Conservation (phyloP, 2,797 vertebrate genomes). For the Anguilla megastoma region DNA sequence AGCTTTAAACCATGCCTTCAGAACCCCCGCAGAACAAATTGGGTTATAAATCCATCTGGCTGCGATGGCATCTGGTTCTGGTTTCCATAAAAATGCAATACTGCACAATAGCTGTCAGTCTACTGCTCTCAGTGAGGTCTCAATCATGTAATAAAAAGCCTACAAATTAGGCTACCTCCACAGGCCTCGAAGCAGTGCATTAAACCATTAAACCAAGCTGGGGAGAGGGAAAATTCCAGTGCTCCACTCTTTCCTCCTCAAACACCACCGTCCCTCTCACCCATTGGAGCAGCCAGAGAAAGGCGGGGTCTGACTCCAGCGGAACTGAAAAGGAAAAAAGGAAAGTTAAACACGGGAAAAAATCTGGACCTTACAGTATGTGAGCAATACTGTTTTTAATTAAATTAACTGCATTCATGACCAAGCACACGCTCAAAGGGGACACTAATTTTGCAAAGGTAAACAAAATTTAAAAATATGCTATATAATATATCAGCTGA, state of each 20-base stretch:
- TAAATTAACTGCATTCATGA: too few species aligned
- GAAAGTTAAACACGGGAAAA: not conserved
- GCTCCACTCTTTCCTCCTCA: not conserved
- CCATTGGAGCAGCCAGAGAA: not conserved
- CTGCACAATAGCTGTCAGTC: conserved; percentile 24
- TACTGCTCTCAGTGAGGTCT: not conserved
- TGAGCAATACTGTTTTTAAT: not conserved
- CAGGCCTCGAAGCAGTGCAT: not conserved
- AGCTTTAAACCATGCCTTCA: not conserved
- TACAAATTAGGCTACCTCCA: not conserved
- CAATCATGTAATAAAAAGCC: not conserved
- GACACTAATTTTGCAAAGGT: not conserved
- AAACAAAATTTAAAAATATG: not conserved
- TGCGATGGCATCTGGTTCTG: conserved; percentile 39
- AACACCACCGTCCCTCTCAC: not conserved
- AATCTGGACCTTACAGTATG: not conserved
- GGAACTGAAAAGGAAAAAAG: not conserved
- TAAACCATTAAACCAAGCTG: not conserved
- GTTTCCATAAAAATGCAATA: conserved; percentile 32
- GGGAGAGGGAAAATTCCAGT: not conserved
- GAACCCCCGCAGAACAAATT: conserved; percentile 19
- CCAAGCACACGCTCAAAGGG: not conserved
- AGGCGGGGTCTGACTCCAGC: not conserved
- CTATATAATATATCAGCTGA: not conserved
- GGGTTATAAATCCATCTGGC: conserved; percentile 27